phyloP scores from a whole-genome alignment of 2,888 invertebrate genomes.

The Torymus texanus region DNA sequence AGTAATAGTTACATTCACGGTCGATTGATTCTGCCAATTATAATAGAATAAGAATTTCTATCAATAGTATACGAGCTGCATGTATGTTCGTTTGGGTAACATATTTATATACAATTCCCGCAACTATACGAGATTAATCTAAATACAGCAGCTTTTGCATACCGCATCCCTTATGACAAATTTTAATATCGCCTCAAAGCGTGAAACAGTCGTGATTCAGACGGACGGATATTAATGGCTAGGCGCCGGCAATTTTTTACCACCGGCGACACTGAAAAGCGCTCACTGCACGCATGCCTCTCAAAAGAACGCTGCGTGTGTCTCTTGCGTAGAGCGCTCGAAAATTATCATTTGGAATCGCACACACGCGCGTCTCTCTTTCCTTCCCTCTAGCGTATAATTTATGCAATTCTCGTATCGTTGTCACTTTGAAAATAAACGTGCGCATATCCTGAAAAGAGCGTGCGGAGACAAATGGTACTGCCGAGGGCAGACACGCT shows the following conservation, averaged over 20 bases:
- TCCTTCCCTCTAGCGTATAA: background rate
- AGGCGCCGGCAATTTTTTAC: conserved; percentile 40
- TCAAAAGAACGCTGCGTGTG: background rate
- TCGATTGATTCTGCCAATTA: too few species aligned
- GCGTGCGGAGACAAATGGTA: conserved; percentile 43
- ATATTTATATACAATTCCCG: too few species aligned
- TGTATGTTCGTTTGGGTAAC: too few species aligned
- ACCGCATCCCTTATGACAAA: conserved; percentile 31
- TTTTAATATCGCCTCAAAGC: conserved; percentile 37
- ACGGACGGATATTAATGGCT: conserved; percentile 46
- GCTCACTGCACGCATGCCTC: background rate
- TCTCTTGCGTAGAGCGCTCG: conserved; percentile 21
- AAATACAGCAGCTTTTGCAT: too few species aligned
- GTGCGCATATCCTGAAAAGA: conserved; percentile 14
- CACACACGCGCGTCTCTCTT: too few species aligned
- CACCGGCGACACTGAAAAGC: conserved; percentile 7
- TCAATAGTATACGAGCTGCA: too few species aligned
- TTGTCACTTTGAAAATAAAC: conserved; percentile 10
- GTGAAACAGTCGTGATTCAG: conserved; percentile 31
- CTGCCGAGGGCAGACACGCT: background rate
- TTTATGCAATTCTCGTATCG: conserved; percentile 35
- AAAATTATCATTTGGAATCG: conserved; percentile 49
- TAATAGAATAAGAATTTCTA: too few species aligned
- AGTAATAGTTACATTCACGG: too few species aligned
- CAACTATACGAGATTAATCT: too few species aligned